Base-by-base conservation (phyloP, 2,797 vertebrate species). In the Nannoperca australis region DNA sequence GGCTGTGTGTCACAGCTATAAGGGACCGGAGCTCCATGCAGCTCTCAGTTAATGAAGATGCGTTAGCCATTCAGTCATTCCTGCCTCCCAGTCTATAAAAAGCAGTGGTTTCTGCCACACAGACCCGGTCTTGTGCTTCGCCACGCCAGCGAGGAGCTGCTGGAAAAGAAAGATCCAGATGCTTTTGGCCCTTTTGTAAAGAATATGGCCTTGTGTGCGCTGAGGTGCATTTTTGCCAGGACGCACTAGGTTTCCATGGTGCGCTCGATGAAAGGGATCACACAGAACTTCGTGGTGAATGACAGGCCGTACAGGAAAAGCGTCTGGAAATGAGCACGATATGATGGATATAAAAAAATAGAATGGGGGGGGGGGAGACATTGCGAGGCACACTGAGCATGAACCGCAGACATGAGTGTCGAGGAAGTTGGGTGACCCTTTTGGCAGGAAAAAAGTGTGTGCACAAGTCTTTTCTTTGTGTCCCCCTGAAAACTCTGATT, bases 161-260 rank as follows among this genome's bases (percentile, higher is more conserved):
- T 89, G 89, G 91, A 93, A 88, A 91, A 88, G 73, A 91, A 86
- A 76, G 79, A 85, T 92, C 95, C 95, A 95, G 95, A 96, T 96
- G 94, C 95, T 95, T 87, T 90, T n/a, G 89, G 87, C 89, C 88
- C 83, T 88, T 92, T 91, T 92, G 90, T 90, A 79, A 88, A 95
- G 95, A 95, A 93, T 94, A 92, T 94, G 95, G 95, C 95, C 95
- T 95, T 94, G 95, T 96, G 94, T 90, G 94, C 85, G 89, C 92
- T 81, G 94, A 94, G 93, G 94, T 94, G 94, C 91, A 96, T 96
- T 95, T 96, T 96, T 96, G 92, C 94, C 92, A 83, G 92, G 93
- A 93, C 90, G 90, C 91, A 88, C 89, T 73, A 93, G 89, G 96
- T 95, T 94, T 94, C 94, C 94, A 94, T 96, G 95, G 95, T 89